Evolutionary conservation across 2,888 invertebrate species (phyloP), one percentile per base, ranked within the genome.

Genomic region (Limnephilus auricula): DNA sequence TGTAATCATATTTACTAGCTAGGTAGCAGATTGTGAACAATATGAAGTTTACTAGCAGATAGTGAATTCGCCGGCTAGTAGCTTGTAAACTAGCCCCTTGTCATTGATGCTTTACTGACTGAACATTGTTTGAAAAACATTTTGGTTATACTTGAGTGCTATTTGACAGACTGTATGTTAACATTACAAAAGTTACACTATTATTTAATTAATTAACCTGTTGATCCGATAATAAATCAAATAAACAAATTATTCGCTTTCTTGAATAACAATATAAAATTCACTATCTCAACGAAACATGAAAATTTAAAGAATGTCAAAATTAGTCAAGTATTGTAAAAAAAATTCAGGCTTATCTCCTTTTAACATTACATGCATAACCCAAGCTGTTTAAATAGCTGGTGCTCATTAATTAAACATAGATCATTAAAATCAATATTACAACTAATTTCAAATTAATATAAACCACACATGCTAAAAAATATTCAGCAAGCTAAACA

Each of bases 231-330:
- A 25, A 9, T n/a, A 65, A 25, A 65, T 65, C 65, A 65, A 65
- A 65, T 18, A 65, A 65, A 65, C 65, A 65, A 65, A 65, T 65
- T 25, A n/a, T 25, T 65, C 65, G 65, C 65, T 65, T 65, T 65
- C 50, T n/a, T 9, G 25, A 65, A 65, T 65, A 65, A 65, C 12
- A 65, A 18, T 18, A 65, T 9, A 40, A 40, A n/a, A 65, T n/a
- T 65, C 25, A 25, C 65, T 65, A 65, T 25, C 25, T 10, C 65
- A n/a, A 65, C 0, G n/a, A 25, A 65, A 65, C 9, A 65, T 25
- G 65, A 65, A 65, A 65, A 65, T 65, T 65, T 65, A 65, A 65
- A 65, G 65, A 65, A 65, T 65, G 65, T 65, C 65, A 65, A 65
- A 65, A 65, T 65, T 65, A 65, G 65, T 65, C 65, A 65, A 6